Percentiles rank a stretch among this genome's conserved stretches.
phyloP scores from a whole-genome alignment of 2,113 vertebrate genomes.

The Trinectes maculatus region DNA sequence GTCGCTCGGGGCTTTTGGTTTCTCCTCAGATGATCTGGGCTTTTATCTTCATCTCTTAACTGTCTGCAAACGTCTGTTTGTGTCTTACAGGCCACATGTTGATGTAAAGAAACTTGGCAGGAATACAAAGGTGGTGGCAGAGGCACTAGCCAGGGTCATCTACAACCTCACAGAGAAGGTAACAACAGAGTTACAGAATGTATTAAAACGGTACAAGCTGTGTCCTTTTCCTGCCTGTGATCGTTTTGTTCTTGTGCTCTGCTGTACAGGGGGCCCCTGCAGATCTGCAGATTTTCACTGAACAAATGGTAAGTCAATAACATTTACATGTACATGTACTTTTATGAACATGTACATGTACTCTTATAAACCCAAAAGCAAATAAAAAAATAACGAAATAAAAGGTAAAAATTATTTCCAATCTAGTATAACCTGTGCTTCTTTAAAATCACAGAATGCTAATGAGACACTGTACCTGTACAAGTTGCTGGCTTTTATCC shows the following conservation, averaged over 20 bases:
- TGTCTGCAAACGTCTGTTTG: constrained; percentile 13
- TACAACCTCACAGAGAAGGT: constrained; percentile 99
- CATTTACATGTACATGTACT: not conserved
- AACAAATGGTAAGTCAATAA: constrained; percentile 91
- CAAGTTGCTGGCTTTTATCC: not conserved
- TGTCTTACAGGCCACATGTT: constrained; percentile 86
- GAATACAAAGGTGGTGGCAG: constrained; percentile 93
- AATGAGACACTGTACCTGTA: too few relatives aligned
- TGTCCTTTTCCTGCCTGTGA: not conserved
- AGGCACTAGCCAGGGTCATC: constrained; percentile 93
- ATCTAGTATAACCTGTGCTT: too few relatives aligned
- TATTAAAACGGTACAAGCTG: too few relatives aligned
- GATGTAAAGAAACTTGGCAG: constrained; percentile 89
- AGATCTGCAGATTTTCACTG: constrained; percentile 95
- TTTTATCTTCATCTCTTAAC: constrained; percentile 16
- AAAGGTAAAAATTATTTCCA: too few relatives aligned
- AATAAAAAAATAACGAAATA: too few relatives aligned
- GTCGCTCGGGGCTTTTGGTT: not conserved
- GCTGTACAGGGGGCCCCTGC: constrained; percentile 88
- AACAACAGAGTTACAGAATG: not conserved
- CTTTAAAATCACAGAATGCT: too few relatives aligned
- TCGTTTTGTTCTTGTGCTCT: not conserved
- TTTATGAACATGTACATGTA: not conserved
- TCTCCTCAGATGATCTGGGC: too few relatives aligned
- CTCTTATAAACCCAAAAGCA: not conserved